Evolutionary conservation across 1,140 invertebrate genomes (phyloP).

Genomic region (Pseudomyrmex pallidus): DNA sequence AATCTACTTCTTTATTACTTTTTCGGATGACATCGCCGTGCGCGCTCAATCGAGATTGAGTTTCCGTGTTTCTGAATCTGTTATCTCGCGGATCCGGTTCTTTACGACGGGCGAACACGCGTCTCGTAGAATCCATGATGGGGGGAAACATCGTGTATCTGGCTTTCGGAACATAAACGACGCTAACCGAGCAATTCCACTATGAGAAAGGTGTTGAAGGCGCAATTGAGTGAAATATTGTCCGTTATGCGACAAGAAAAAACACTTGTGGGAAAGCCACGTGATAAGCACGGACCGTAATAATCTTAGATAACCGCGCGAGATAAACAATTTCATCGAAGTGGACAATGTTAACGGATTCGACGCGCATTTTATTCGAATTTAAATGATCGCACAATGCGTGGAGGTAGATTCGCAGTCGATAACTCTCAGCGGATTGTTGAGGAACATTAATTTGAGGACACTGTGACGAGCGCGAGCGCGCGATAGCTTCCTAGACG

Average conservation of each 20-base stretch:
- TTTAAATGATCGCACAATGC: not conserved
- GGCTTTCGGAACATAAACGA: constrained; percentile 55
- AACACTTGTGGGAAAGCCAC: too few species aligned
- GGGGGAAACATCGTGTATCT: constrained; percentile 38
- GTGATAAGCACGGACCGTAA: too few species aligned
- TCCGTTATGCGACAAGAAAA: constrained; percentile 53
- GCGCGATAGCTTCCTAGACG: constrained; percentile 1
- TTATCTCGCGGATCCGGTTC: constrained; percentile 22
- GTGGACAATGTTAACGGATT: not conserved
- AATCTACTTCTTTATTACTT: not conserved
- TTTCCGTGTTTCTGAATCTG: constrained; percentile 25
- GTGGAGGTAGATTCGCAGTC: constrained; percentile 13
- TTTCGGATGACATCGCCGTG: not conserved
- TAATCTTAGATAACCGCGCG: too few species aligned
- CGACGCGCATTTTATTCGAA: not conserved
- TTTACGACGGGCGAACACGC: constrained; percentile 41
- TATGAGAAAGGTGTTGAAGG: constrained; percentile 20
- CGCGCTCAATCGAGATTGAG: constrained; percentile 15
- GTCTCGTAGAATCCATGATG: constrained; percentile 16
- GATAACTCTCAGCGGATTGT: constrained; percentile 19
- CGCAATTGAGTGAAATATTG: constrained; percentile 18
- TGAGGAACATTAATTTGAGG: constrained; percentile 42
- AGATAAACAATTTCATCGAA: too few species aligned
- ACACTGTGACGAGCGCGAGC: constrained; percentile 18
- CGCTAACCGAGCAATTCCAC: constrained; percentile 41